Conservation (phyloP, 2,888 invertebrate genomes). For the Phyto melanocephala region DNA sequence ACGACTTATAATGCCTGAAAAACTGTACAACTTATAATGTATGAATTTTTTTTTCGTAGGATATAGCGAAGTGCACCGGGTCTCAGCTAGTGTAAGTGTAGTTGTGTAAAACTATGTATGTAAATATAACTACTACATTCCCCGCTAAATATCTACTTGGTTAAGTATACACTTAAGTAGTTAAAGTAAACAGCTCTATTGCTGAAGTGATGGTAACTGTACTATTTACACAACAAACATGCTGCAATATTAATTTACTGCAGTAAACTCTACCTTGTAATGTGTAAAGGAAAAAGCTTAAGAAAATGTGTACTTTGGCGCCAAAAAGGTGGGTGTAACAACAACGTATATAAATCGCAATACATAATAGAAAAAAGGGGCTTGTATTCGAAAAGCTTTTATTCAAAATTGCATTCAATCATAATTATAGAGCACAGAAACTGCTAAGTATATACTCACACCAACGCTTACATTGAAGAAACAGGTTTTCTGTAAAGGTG, state of each 20-base stretch:
- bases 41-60: too few relatives aligned
- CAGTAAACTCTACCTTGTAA: not conserved
- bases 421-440: conserved; percentile 17
- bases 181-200: conserved; percentile 2
- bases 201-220: not conserved
- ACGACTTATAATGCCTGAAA: too few relatives aligned
- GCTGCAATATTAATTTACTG: not conserved
- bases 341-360: not conserved
- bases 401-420: conserved; percentile 5
- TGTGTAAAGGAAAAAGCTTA: not conserved
- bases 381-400: conserved; percentile 31
- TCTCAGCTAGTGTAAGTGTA: not conserved
- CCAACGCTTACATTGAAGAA: not conserved
- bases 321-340: conserved; percentile 23
- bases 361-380: not conserved
- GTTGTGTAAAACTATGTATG: not conserved
- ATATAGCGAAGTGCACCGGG: too few relatives aligned
- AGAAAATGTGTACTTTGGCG: not conserved
- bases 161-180: too few relatives aligned
- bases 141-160: too few relatives aligned
- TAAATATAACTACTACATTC: not conserved
- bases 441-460: not conserved
- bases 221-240: not conserved
- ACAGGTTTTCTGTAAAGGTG: not conserved
- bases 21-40: too few relatives aligned